Conservation (phyloP, 2,113 vertebrate species). For the Lophius piscatorius region DNA sequence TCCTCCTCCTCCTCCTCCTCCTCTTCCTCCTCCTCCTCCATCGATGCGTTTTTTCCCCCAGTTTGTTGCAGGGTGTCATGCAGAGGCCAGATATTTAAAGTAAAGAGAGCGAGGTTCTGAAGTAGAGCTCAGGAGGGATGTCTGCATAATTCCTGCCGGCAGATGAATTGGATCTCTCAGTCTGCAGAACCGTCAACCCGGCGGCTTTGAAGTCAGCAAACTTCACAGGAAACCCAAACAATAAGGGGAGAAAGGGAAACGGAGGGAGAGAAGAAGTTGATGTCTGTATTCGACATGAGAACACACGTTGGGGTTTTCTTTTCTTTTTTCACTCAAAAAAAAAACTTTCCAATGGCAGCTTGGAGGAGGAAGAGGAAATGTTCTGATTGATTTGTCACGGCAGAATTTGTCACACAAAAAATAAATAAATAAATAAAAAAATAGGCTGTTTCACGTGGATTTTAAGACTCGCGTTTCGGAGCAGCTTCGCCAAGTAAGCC, state of each 20-base stretch:
- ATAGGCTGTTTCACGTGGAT: no score
- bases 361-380: conserved; percentile 36
- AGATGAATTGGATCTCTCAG: conserved; percentile 79
- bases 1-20: not conserved
- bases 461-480: no score
- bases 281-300: conserved; percentile 73
- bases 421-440: no score
- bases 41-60: conserved; percentile 23
- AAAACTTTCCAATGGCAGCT: conserved; percentile 40
- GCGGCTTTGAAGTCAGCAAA: conserved; percentile 80
- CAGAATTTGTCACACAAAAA: conserved; percentile 47
- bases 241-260: conserved; percentile 24
- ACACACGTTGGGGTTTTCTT: conserved; percentile 43
- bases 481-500: conserved; percentile 20
- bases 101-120: conserved; percentile 77
- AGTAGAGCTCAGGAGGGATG: conserved; percentile 78
- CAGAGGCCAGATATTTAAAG: conserved; percentile 82
- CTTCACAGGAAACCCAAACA: conserved; percentile 76
- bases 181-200: conserved; percentile 76
- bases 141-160: conserved; percentile 77
- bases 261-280: conserved; percentile 56
- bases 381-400: conserved; percentile 44
- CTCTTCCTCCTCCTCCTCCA: no score
- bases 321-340: conserved; percentile 61
- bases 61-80: conserved; percentile 71